Evolutionary conservation across 2,113 vertebrate genomes (phyloP).

Genomic region (Calypte anna): DNA sequence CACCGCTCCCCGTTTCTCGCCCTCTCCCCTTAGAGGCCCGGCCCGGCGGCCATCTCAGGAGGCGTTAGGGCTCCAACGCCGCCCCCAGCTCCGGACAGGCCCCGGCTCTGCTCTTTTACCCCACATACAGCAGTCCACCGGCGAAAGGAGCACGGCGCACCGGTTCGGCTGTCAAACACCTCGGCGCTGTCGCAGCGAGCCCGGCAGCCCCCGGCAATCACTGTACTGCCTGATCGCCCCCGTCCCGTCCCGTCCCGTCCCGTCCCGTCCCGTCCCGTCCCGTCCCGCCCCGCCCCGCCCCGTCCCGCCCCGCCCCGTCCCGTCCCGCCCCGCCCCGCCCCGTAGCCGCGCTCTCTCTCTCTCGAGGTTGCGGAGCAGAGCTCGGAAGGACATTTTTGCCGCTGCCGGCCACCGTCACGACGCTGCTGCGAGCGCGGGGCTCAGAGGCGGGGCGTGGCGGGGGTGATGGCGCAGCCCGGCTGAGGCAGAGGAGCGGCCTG

Average conservation of each 20-base stretch:
- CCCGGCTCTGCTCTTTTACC: background rate
- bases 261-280: too few species aligned
- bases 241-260: too few species aligned
- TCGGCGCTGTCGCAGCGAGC: fast-evolving
- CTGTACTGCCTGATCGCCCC: too few species aligned
- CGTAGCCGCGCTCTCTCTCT: background rate
- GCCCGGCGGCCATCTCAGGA: background rate
- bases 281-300: too few species aligned
- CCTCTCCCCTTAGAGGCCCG: too few species aligned
- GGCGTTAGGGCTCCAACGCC: background rate
- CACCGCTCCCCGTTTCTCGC: background rate
- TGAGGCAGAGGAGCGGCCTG: background rate
- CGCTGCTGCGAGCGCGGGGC: background rate
- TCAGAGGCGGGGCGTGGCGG: background rate
- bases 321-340: background rate
- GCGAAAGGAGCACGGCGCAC: too few species aligned
- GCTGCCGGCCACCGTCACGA: background rate
- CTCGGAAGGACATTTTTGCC: fast-evolving
- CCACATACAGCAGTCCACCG: background rate
- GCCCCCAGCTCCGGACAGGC: background rate
- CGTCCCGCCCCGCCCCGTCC: too few species aligned
- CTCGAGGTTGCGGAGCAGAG: fast-evolving
- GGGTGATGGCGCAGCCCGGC: background rate
- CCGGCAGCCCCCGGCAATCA: too few species aligned
- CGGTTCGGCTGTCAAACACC: fast-evolving